phyloP scores from a whole-genome alignment of 2,888 invertebrate genomes.

The Spisula solida region DNA sequence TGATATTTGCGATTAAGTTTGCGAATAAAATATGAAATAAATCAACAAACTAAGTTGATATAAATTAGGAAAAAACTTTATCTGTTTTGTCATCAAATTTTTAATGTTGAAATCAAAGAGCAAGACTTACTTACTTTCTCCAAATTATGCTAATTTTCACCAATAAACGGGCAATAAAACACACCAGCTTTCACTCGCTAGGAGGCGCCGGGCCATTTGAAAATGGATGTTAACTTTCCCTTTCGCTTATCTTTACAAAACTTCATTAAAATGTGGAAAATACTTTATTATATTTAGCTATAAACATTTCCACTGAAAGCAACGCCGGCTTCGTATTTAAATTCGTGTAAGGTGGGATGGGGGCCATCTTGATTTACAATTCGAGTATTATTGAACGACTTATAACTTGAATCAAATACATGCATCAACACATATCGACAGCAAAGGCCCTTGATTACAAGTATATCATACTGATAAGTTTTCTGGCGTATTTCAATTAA shows the following conservation, averaged over 20 bases:
- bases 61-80: slow-evolving; percentile 50
- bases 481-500: too few species aligned
- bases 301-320: not conserved
- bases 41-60: slow-evolving; percentile 59
- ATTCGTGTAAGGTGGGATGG: not conserved
- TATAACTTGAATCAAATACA: too few species aligned
- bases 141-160: slow-evolving; percentile 70
- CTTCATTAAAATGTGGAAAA: slow-evolving; percentile 49
- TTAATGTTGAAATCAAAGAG: slow-evolving; percentile 66
- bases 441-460: too few species aligned
- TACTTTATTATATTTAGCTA: slow-evolving; percentile 36
- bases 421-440: too few species aligned
- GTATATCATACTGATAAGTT: too few species aligned
- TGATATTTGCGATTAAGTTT: slow-evolving; percentile 31
- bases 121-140: slow-evolving; percentile 50
- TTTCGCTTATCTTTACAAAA: slow-evolving; percentile 42
- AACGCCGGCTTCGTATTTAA: not conserved
- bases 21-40: slow-evolving; percentile 49
- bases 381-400: too few species aligned
- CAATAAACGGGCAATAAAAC: slow-evolving; percentile 67
- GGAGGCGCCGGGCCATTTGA: slow-evolving; percentile 10
- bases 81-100: slow-evolving; percentile 57
- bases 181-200: slow-evolving; percentile 36
- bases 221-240: slow-evolving; percentile 45
- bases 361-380: not conserved